These are phyloP conservation scores for Sardinella longiceps DNA, from an alignment of 2,797 vertebrate genomes.

Conservation along the genomic window DNA sequence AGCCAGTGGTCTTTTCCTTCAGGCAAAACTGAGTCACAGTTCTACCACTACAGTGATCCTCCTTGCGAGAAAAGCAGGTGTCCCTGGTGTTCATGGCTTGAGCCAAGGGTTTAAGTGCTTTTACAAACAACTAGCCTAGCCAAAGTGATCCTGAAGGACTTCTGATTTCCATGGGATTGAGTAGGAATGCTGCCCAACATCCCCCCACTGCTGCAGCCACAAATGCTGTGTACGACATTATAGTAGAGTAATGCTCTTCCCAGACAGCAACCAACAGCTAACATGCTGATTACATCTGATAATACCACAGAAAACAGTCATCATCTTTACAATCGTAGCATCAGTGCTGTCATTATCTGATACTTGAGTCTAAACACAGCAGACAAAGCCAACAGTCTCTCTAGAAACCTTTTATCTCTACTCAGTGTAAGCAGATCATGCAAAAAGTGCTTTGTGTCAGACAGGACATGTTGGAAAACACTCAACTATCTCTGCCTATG, in stretches of 20 bases:
- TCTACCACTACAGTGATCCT: not conserved
- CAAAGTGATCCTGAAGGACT: slow-evolving; percentile 17
- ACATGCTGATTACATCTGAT: not conserved
- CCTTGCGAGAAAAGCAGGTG: not conserved
- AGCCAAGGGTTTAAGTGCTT: not conserved
- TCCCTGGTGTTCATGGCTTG: not conserved
- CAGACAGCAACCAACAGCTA: not conserved
- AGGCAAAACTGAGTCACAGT: not conserved
- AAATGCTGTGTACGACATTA: not conserved
- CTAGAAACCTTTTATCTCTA: not conserved
- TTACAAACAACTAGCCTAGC: slow-evolving; percentile 5
- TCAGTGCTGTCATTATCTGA: not conserved
- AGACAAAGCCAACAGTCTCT: not conserved
- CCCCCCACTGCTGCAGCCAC: not conserved
- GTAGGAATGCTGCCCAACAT: not conserved
- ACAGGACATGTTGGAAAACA: not conserved
- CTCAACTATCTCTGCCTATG: not conserved
- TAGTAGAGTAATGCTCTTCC: not conserved
- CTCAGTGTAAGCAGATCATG: not conserved
- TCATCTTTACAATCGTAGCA: not conserved
- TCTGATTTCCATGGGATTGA: not conserved
- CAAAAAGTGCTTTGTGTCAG: not conserved
- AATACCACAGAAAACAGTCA: not conserved
- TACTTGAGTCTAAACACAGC: not conserved
- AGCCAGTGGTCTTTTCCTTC: not conserved